Evolutionary conservation across 2,888 invertebrate genomes (phyloP), one percentile per base, ranked within the genome.

Genomic region (Diogma glabrata): DNA sequence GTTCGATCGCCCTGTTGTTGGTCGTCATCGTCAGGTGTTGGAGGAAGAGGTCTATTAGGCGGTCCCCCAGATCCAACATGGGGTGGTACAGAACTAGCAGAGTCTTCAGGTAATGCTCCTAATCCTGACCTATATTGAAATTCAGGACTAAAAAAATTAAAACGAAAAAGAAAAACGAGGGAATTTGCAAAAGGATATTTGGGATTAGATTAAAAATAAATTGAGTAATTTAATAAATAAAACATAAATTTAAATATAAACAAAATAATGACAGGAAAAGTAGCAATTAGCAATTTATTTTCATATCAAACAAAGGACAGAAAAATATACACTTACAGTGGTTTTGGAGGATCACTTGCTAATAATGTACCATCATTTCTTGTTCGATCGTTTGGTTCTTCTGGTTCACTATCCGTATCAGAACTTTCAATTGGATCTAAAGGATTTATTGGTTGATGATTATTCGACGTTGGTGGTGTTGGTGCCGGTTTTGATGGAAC

Each of bases 301-400:
- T n/a, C n/a, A n/a, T n/a, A n/a, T n/a, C n/a, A 50, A 52, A 51
- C 43, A 49, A 23, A 38, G 50, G n/a, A 26, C 22, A 52, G 17
- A 43, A 45, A 23, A 48, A n/a, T n/a, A 30, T 46, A 61, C n/a
- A 82, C 88, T 86, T 74, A 90, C 93, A 96, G 84, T 61, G 95
- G 95, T 70, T 94, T 89, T 19, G 95, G 93, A 51, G 95, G 94
- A 74, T 96, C 95, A 63, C 94, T 94, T 55, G 95, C 95, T 51
- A 94, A 77, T 51, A 96, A 75, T 3, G 96, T 95, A 56, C 95
- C 96, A 71, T 96, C 95, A 63, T 92, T 91, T 58, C 90, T 77
- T 53, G 81, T 82, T 58, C 84, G 75, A 52, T 87, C 86, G 58
- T 82, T 83, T 60, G 84, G 84, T 63, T 85, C 87, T 61, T 87